Conservation (phyloP, 1,140 invertebrate genomes). For the Caligus rogercresseyi region DNA sequence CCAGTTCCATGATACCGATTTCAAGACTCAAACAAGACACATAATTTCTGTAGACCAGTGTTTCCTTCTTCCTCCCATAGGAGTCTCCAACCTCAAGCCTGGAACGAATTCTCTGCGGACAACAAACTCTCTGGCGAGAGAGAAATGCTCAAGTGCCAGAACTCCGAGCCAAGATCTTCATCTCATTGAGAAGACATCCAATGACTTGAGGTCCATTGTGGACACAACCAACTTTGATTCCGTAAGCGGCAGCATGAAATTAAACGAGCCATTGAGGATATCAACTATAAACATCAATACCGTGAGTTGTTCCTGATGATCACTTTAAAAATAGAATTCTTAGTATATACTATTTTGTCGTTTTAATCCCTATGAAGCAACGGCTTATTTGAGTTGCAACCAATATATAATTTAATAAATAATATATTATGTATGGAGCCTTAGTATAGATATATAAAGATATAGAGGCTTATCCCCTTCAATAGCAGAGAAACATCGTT, state of each 20-base stretch:
- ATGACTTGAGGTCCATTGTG: slow-evolving; percentile 13
- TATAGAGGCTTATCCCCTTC: too few relatives aligned
- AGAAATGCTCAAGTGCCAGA: slow-evolving; percentile 9
- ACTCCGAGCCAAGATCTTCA: slow-evolving; percentile 13
- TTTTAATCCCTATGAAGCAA: not conserved
- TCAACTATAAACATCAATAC: slow-evolving; percentile 18
- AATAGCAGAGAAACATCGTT: too few relatives aligned
- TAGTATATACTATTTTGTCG: not conserved
- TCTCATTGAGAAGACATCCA: slow-evolving; percentile 14
- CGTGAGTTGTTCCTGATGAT: not conserved
- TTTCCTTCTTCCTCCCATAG: too few relatives aligned
- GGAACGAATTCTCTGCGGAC: slow-evolving; percentile 10
- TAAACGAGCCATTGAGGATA: slow-evolving; percentile 16
- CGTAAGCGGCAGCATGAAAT: slow-evolving; percentile 17
- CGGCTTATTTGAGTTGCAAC: not conserved
- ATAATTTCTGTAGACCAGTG: too few relatives aligned
- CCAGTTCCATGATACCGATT: too few relatives aligned
- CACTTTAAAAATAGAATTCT: not conserved
- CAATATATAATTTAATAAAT: too few relatives aligned
- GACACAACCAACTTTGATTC: slow-evolving; percentile 20
- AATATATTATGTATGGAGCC: too few relatives aligned
- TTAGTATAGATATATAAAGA: too few relatives aligned
- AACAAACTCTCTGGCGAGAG: slow-evolving; percentile 9
- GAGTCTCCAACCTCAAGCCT: slow-evolving; percentile 15
- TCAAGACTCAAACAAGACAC: too few relatives aligned